These are phyloP conservation scores for Cottus gobio DNA, from an alignment of 2,113 vertebrate species.

Conservation along the genomic window DNA sequence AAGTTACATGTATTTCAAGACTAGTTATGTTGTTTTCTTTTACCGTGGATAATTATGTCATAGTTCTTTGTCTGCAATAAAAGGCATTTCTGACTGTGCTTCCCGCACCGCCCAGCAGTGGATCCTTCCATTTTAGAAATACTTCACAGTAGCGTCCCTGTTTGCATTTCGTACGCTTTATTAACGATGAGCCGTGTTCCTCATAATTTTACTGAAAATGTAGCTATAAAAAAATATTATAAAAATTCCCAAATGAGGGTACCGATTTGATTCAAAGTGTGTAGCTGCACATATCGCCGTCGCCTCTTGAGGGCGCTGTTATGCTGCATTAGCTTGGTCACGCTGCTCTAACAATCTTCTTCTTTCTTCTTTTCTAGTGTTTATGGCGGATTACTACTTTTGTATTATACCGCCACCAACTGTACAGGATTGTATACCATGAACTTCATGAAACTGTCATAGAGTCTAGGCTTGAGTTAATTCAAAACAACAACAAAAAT, in stretches of 20 bases:
- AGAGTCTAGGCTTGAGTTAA: no score
- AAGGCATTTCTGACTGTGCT: rapidly evolving
- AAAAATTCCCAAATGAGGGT: no score
- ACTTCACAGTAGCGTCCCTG: neutral
- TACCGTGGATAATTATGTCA: rapidly evolving
- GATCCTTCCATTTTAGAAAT: conserved; percentile 39
- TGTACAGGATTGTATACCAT: no score
- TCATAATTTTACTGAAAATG: neutral
- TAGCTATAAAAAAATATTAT: neutral
- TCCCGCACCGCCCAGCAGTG: conserved; percentile 4
- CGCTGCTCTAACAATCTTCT: neutral
- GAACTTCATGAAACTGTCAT: no score
- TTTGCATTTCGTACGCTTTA: neutral
- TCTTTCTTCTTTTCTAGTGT: no score
- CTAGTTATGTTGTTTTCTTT: rapidly evolving
- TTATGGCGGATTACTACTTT: no score
- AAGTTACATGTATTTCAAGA: rapidly evolving
- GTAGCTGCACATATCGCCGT: neutral
- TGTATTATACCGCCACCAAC: no score
- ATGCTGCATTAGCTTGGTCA: neutral
- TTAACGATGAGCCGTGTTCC: neutral
- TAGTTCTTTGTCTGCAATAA: neutral
- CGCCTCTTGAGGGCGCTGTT: conserved; percentile 10
- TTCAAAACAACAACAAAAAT: no score
- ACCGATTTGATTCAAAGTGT: neutral